phyloP scores from a whole-genome alignment of 2,797 vertebrate species.

The Carcharodon carcharias region DNA sequence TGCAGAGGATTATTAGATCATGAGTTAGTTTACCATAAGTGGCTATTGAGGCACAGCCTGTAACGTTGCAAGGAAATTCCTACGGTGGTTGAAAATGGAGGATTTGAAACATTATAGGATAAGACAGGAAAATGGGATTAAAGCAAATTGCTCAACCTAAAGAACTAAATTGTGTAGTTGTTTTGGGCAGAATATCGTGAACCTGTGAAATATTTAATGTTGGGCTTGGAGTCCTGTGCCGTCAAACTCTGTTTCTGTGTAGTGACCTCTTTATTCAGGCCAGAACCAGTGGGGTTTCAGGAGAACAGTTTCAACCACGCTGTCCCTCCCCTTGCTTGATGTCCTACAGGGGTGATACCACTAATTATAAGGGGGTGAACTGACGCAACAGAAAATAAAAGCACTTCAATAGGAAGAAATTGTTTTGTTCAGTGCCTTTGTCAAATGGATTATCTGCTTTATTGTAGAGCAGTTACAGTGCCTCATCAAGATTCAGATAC shows the following conservation, averaged over 20 bases:
- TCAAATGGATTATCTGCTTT: neutral
- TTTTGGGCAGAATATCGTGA: neutral
- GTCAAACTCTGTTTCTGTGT: neutral
- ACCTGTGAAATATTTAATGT: neutral
- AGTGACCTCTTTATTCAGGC: neutral
- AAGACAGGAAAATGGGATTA: neutral
- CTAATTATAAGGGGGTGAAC: neutral
- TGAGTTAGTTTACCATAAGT: neutral
- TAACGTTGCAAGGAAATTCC: neutral
- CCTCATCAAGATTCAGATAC: neutral
- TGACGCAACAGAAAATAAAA: neutral
- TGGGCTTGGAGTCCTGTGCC: too few relatives aligned
- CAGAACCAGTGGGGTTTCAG: neutral
- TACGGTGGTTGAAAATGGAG: neutral
- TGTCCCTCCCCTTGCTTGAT: neutral
- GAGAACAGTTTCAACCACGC: neutral
- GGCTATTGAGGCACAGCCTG: neutral
- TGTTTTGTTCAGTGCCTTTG: neutral
- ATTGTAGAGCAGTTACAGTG: neutral
- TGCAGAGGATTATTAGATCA: neutral
- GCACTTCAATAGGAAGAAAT: neutral
- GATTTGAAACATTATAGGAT: neutral
- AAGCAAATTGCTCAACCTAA: neutral
- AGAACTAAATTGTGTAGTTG: neutral
- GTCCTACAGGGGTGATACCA: neutral